Evolutionary conservation across 2,888 invertebrate genomes (phyloP), one percentile per base, ranked within the genome.

Genomic region (Serrognathus titanus): DNA sequence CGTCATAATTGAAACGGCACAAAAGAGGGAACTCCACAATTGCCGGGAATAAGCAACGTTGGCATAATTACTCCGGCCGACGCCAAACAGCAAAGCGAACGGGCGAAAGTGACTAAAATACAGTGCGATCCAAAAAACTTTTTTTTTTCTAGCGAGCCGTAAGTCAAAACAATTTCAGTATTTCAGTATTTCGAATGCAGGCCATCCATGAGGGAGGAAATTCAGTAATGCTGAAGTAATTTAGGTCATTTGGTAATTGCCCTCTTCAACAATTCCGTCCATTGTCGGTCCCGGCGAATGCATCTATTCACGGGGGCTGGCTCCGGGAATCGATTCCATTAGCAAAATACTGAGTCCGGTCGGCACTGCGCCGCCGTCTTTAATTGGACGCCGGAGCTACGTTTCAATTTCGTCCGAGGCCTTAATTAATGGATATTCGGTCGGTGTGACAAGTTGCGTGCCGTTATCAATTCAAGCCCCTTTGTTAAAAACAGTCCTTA

Each of bases 1-100:
- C 71, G 68, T 73, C 72, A 74, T 75, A 75, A 75, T 73, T 75
- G 74, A 73, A 75, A 74, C 65, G 69, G 71, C 69, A 73, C 71
- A 72, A 71, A 71, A 72, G 72, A 70, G 64, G 66, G 61, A 60
- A 65, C 66, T 58, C 65, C 64, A 65, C 69, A 71, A 72, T 70
- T 70, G 65, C 66, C 65, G 61, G 65, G 63, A 65, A 65, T 58
- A 67, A 68, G 66, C 69, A 67, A 67, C 66, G 68, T 66, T 63
- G 62, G 57, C 58, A 62, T 67, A 67, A 65, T 66, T 61, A 66
- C 59, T 63, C 57, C 41, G 41, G 13, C 11, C 41, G 41, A 7
- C 41, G 41, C 4, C 13, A 13, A 16, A 11, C 12, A 8, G 11
- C 20, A 16, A 43, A 8, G 12, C 43, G 20, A 7, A 6, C 1